A percentile compares a stretch with the other conserved stretches of the same genome.
Conservation (phyloP, 2,888 invertebrate species). For the Dyspetes luteomarginatus region DNA sequence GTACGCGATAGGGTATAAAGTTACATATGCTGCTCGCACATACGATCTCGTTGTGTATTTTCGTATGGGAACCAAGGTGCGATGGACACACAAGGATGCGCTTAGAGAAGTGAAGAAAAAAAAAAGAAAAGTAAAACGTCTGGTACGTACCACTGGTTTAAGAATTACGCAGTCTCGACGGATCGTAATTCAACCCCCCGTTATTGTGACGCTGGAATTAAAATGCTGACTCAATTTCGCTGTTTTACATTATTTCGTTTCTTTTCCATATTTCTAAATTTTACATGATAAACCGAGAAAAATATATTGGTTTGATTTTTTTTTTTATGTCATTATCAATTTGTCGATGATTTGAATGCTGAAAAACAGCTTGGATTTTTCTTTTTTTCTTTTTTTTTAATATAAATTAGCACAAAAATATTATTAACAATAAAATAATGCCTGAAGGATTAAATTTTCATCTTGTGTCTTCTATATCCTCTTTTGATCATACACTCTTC, state of each 20-base stretch:
- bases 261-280: not conserved
- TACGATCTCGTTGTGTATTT: constrained; percentile 45
- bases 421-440: no score
- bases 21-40: constrained; percentile 74
- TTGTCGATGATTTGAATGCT: no score
- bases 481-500: not conserved
- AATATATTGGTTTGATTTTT: not conserved
- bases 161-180: constrained; percentile 58
- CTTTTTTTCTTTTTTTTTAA: no score
- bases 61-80: constrained; percentile 76
- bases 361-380: no score
- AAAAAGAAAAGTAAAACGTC: constrained; percentile 60
- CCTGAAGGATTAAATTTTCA: not conserved
- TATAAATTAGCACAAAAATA: no score
- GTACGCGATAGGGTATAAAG: constrained; percentile 73
- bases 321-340: no score
- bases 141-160: constrained; percentile 66
- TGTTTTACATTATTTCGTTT: not conserved
- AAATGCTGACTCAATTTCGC: constrained; percentile 31
- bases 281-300: not conserved
- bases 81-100: constrained; percentile 56
- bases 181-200: constrained; percentile 45
- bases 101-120: constrained; percentile 36
- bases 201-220: constrained; percentile 46
- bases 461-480: not conserved